Base-by-base conservation (phyloP, 2,888 invertebrate species). In the Globia sparganii region DNA sequence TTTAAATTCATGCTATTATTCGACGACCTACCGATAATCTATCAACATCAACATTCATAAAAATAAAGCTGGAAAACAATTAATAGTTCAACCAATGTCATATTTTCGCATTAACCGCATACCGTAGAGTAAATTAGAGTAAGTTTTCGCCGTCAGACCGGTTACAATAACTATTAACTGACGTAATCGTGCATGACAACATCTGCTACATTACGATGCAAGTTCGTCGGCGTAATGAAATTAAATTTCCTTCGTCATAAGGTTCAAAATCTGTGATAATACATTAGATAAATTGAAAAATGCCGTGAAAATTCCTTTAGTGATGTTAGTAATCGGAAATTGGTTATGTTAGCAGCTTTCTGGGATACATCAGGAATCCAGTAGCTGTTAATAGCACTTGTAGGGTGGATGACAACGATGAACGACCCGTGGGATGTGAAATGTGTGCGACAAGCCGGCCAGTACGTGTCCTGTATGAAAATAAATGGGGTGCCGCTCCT, bases 401-500 rank as follows among this genome's bases (percentile, higher is more conserved):
- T 72, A 49, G 11, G 77, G 56, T 76, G 71, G 56, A 59, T 34
- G 49, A 40, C 65, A 89, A 91, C 87, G 72, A 97, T 97, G 97
- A 93, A 96, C 87, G 96, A 96, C 86, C 96, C 96, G 89, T 96
- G 96, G 96, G 94, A 96, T 81, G 96, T 96, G 25, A 96, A 96
- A 87, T 95, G 94, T 53, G 95, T 96, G 89, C 93, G 94, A 77
- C 92, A 93, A 78, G 90, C 93, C 5, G 92, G 93, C 72, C 95
- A 95, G 78, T 98, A 97, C 90, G 94, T 97, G 75, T 98, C 98
- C 66, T 97, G 97, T 88, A 98, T 98, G 92, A 98, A 97, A 96
- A 97, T 98, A 86, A 97, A 97, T 93, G 98, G 98, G 77, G 95
- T 97, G 71, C 97, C 98, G 34, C 97, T 98, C 85, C 97, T 98